Percentiles rank a stretch among this genome's conserved stretches.
Evolutionary conservation across 2,888 invertebrate species (phyloP).

Genomic region (Rhingia campestris): DNA sequence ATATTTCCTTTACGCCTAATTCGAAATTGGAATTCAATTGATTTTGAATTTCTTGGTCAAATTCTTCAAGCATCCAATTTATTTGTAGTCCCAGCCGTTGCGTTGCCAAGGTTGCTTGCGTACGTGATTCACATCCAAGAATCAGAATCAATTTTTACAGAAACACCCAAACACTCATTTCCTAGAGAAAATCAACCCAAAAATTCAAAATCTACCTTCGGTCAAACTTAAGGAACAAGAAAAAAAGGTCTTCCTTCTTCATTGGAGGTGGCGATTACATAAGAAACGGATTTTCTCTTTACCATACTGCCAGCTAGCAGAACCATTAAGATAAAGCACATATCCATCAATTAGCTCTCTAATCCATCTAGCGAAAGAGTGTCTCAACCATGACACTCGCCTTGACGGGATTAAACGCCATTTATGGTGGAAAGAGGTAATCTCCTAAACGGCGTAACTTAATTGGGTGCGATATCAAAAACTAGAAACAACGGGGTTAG

Average conservation of each 20-base stretch:
- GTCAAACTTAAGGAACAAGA: too few relatives aligned
- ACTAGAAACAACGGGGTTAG: background rate
- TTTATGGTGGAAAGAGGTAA: conserved; percentile 17
- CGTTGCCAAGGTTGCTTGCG: background rate
- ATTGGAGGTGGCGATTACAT: too few relatives aligned
- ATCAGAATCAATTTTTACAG: too few relatives aligned
- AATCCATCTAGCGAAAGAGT: too few relatives aligned
- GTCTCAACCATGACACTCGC: background rate
- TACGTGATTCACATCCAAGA: background rate
- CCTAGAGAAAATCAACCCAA: too few relatives aligned
- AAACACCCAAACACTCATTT: too few relatives aligned
- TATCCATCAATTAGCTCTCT: too few relatives aligned
- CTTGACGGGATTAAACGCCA: conserved; percentile 12
- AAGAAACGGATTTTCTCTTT: too few relatives aligned
- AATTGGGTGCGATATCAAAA: conserved; percentile 25
- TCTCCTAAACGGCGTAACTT: conserved; percentile 21
- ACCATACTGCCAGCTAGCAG: too few relatives aligned
- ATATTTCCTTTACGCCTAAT: background rate
- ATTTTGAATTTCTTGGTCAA: background rate
- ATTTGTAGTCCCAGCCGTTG: background rate
- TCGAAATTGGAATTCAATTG: background rate
- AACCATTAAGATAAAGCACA: too few relatives aligned
- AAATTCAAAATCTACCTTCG: too few relatives aligned
- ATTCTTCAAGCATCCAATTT: background rate
- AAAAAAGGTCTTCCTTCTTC: too few relatives aligned